Evolutionary conservation across 2,888 invertebrate genomes (phyloP), one percentile per base, ranked within the genome.

Genomic region (Hydropsyche betteni): DNA sequence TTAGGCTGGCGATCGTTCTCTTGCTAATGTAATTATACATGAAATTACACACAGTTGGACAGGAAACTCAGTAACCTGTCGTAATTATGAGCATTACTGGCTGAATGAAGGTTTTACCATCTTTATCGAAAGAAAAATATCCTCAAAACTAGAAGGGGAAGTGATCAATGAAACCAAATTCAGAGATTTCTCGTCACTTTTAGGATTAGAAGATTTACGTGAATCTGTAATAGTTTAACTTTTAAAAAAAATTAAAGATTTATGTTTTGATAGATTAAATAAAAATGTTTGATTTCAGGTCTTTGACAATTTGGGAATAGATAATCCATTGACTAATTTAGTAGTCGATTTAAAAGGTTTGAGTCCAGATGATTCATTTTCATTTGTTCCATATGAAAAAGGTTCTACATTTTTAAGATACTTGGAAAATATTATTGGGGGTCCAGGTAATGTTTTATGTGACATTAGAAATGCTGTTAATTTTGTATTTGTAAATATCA

Each of bases 31-130:
- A 0, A 92, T 98, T 79, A 96, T 96, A 2, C 98, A 98, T 85
- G 98, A 98, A 86, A 97, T 98, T 80, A 91, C 96, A 75, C 98
- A 98, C 86, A 96, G 94, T 82, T 97, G 96, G 96, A 95, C 96
- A 1, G 96, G 98, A 10, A 98, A 98, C 85, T 88, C 98, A 79
- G 95, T 98, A 34, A 98, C 98, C 0, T 98, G 97, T 83, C 88
- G 89, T 77, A 97, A 94, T 84, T 97, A 94, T 83, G 96, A 98
- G 83, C 95, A 98, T 84, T 98, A 98, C 85, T 98, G 98, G 98
- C 87, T 98, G 33, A 98, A 98, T 83, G 98, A 98, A 86, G 98
- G 98, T 0, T 95, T 95, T 84, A 98, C 98, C 0, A 93, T 95
- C 73, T 98, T 96, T 85, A 88, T 96, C 0, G 97, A 98, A 85